Base-by-base conservation (phyloP, 2,113 vertebrate species). In the Raja brachyura region DNA sequence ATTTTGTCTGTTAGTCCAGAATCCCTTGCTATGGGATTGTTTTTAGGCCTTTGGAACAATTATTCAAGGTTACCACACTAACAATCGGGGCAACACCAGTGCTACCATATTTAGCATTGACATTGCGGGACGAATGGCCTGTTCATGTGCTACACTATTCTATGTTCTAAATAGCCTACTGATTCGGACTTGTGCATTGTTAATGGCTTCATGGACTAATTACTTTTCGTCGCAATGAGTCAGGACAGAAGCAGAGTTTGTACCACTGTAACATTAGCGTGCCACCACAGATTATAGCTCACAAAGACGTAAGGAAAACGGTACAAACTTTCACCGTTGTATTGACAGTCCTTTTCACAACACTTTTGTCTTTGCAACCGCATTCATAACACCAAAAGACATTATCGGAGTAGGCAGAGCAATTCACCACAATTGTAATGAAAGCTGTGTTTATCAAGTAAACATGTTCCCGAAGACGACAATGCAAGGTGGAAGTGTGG, bases 401-500 rank as follows among this genome's bases (percentile, higher is more conserved):
- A 54, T 73, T 92, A 92, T 92, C 90, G 54, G 66, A 74, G 11
- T 25, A 73, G 22, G 68, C 90, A 73, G 68, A 70, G 33, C 68
- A 92, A 73, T 73, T 73, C 70, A 48, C 33, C 90, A 92, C 66
- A 54, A 90, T 90, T 90, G 86, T 33, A 66, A 61, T 63, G 86
- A 90, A 90, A 92, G 31, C 90, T 79, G 93, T 94, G 94, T 93
- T 93, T 93, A 93, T 90, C 93, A 94, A 93, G 93, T 93, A 94
- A 94, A 90, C 93, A 93, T 88, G 74, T 90, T 90, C 61, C n/a
- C 61, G 56, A 93, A 92, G 59, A 63, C 54, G 20, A 93, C 93
- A 93, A 93, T 90, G 39, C 74, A 76, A 66, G 74, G 70, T 93
- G 93, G 93, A 93, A 93, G 74, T 88, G 95, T 94, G 95, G 96